These are phyloP conservation scores for Theocolax elegans DNA, from an alignment of 1,140 invertebrate species.

Conservation along the genomic window DNA sequence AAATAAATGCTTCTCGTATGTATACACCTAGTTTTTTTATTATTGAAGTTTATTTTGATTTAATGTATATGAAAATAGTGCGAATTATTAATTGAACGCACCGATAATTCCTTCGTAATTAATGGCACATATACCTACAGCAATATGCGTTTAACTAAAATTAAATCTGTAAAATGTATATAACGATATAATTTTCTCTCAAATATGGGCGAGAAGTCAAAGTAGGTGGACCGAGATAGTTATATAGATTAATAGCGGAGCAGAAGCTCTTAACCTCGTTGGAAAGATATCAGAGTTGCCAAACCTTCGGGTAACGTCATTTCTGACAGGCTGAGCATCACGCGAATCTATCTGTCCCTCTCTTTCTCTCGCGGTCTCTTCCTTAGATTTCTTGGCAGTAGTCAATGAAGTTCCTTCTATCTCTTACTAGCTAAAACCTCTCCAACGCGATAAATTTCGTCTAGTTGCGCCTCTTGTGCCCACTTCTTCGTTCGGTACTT, in stretches of 20 bases:
- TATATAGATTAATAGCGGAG: background rate
- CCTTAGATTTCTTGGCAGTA: constrained; percentile 9
- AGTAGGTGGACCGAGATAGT: background rate
- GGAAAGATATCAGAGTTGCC: constrained; percentile 12
- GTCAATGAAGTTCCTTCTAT: background rate
- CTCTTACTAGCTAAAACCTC: background rate
- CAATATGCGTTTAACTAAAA: too few species aligned
- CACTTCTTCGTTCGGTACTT: background rate
- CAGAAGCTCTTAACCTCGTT: constrained; percentile 26
- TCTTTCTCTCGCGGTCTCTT: background rate
- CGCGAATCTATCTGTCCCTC: too few species aligned
- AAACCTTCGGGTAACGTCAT: constrained; percentile 16
- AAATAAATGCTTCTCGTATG: too few species aligned
- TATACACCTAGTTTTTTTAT: too few species aligned
- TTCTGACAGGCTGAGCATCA: constrained; percentile 3
- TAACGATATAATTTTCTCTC: background rate
- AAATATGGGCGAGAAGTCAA: background rate
- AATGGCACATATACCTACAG: too few species aligned
- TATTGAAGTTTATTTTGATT: too few species aligned
- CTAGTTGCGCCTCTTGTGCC: constrained; percentile 15
- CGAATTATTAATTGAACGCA: too few species aligned
- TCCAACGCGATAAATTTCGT: constrained; percentile 31
- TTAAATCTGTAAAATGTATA: too few species aligned
- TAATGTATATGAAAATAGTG: too few species aligned
- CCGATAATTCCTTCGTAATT: too few species aligned